These are phyloP conservation scores for Polypedilum vanderplanki DNA, from an alignment of 1,140 invertebrate species.

Conservation along the genomic window DNA sequence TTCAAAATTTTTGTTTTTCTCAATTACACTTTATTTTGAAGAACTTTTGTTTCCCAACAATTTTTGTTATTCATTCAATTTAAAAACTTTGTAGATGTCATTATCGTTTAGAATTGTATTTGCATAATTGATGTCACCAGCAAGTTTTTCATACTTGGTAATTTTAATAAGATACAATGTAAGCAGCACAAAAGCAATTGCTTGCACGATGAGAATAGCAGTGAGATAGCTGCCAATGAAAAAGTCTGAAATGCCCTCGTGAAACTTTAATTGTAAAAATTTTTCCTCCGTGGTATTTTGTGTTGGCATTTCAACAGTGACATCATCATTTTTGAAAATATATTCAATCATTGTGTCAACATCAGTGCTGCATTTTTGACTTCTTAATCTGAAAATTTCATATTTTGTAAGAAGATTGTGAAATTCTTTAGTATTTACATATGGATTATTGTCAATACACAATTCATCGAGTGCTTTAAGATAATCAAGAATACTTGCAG, in stretches of 20 bases:
- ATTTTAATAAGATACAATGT: conserved; percentile 20
- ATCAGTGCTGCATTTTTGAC: not conserved
- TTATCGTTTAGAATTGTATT: conserved; percentile 18
- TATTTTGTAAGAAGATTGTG: not conserved
- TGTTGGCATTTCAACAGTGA: not conserved
- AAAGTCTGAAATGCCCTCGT: conserved; percentile 1
- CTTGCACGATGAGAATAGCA: not conserved
- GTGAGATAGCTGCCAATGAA: conserved; percentile 14
- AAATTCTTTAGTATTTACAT: not conserved
- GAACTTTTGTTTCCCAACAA: too few species aligned
- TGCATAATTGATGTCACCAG: conserved; percentile 21
- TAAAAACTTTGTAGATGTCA: conserved; percentile 23
- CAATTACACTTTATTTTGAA: too few species aligned
- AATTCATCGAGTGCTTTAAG: not conserved
- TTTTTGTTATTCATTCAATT: not conserved
- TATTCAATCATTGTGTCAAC: not conserved
- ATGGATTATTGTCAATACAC: not conserved
- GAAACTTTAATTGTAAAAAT: not conserved
- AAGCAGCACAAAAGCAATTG: not conserved
- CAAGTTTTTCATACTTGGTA: conserved; percentile 22
- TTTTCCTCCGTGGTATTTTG: not conserved
- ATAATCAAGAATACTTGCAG: not conserved
- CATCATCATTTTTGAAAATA: not conserved
- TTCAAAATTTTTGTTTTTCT: too few species aligned
- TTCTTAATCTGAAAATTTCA: not conserved